Conservation (phyloP, 2,797 vertebrate genomes). For the Tangara arthus region DNA sequence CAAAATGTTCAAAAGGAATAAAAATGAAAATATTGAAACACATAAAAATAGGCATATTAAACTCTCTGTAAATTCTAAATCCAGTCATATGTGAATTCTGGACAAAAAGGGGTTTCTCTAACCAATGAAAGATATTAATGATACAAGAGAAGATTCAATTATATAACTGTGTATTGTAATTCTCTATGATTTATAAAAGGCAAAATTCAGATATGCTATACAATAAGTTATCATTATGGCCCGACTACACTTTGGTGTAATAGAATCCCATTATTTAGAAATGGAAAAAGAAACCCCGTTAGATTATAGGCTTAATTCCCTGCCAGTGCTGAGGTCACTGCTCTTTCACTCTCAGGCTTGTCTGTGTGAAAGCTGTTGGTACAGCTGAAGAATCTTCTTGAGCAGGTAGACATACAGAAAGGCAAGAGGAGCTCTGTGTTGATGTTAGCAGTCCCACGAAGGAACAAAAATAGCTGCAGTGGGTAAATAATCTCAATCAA, state of each 20-base stretch:
- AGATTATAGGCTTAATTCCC: slow-evolving; percentile 53
- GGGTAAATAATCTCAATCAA: background rate
- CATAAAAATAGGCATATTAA: background rate
- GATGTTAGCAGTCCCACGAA: background rate
- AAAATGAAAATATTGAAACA: background rate
- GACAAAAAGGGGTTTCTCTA: background rate
- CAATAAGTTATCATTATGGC: slow-evolving; percentile 42
- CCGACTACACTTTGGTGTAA: slow-evolving; percentile 40
- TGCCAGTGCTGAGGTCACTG: slow-evolving; percentile 42
- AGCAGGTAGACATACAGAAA: background rate
- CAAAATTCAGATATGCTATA: slow-evolving; percentile 38
- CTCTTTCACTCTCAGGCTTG: background rate
- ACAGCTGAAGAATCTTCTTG: background rate
- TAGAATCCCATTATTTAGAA: slow-evolving; percentile 63
- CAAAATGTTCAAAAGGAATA: background rate
- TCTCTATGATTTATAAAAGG: slow-evolving; percentile 39
- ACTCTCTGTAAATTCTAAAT: background rate
- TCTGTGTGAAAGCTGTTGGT: background rate
- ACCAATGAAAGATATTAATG: slow-evolving; percentile 17
- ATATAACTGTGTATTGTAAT: background rate
- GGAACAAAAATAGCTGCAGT: background rate
- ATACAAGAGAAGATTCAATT: slow-evolving; percentile 37
- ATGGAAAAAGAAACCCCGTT: slow-evolving; percentile 48
- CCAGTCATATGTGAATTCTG: background rate
- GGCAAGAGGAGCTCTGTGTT: background rate